These are phyloP conservation scores for Hylaeus anthracinus DNA, from an alignment of 1,140 invertebrate genomes.

Conservation along the genomic window DNA sequence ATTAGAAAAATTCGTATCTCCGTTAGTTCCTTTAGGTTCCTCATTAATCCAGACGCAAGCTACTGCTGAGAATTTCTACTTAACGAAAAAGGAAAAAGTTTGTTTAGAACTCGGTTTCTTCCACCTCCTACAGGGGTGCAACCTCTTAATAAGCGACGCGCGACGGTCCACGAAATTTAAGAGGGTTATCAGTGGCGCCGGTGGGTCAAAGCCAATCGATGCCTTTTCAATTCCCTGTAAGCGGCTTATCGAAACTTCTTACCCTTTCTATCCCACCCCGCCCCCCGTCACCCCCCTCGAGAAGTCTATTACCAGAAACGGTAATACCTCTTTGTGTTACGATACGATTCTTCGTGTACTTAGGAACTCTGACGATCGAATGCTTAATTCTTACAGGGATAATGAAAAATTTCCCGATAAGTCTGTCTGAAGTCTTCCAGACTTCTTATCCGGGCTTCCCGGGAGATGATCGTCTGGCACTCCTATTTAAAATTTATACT, in stretches of 20 bases:
- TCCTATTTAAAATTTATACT: too few relatives aligned
- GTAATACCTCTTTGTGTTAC: not conserved
- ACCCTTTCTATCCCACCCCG: not conserved
- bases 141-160: conserved; percentile 2
- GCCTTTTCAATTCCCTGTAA: conserved; percentile 19
- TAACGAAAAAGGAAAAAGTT: too few relatives aligned
- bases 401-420: not conserved
- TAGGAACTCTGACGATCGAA: too few relatives aligned
- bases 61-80: too few relatives aligned
- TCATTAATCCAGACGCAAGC: too few relatives aligned
- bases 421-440: not conserved
- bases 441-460: not conserved
- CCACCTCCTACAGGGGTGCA: too few relatives aligned
- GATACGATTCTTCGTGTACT: not conserved
- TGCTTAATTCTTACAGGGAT: not conserved
- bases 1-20: too few relatives aligned
- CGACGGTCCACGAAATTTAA: conserved; percentile 11
- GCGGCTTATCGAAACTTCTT: conserved; percentile 33
- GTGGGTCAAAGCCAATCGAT: not conserved
- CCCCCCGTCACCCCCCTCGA: too few relatives aligned
- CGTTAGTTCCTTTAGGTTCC: too few relatives aligned
- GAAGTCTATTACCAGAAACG: not conserved
- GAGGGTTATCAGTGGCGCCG: not conserved
- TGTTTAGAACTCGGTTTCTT: too few relatives aligned
- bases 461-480: too few relatives aligned